Evolutionary conservation across 92 coral and sea anemone genomes (phyloP).

Genomic region (Isaurus tuberculatus): DNA sequence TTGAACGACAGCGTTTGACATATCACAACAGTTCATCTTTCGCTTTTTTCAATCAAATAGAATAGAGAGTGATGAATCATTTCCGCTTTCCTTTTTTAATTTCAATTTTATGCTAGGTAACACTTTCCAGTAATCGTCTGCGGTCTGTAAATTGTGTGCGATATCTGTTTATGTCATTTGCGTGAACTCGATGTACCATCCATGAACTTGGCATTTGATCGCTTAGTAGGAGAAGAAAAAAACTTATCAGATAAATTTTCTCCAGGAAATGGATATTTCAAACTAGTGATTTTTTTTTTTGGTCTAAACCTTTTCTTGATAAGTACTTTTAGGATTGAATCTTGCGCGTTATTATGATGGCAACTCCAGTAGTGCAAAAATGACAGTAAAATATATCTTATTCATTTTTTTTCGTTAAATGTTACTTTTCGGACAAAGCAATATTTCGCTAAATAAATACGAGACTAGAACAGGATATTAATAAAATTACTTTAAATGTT

Average conservation of each 20-base stretch:
- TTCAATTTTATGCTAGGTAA: too few relatives aligned
- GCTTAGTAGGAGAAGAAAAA: not conserved
- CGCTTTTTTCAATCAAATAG: not conserved
- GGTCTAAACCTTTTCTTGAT: not conserved
- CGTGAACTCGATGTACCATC: not conserved
- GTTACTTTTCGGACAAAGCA: too few relatives aligned
- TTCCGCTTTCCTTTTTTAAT: not conserved
- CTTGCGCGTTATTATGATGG: not conserved
- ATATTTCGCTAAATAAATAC: too few relatives aligned
- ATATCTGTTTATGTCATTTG: too few relatives aligned
- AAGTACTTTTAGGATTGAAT: not conserved
- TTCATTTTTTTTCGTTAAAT: too few relatives aligned
- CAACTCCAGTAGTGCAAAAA: not conserved
- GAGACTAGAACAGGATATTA: too few relatives aligned
- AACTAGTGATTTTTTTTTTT: not conserved
- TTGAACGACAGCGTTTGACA: too few relatives aligned
- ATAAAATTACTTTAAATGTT: too few relatives aligned
- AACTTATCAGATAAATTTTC: not conserved
- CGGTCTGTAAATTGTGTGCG: not conserved
- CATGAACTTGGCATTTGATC: not conserved
- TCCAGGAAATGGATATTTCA: constrained; percentile 15
- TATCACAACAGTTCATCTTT: not conserved
- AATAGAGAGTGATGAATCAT: not conserved
- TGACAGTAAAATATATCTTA: not conserved
- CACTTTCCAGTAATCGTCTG: not conserved